A percentile compares a stretch with the other conserved stretches of the same genome.
phyloP scores from a whole-genome alignment of 2,113 vertebrate genomes.

The Coreoperca whiteheadi region DNA sequence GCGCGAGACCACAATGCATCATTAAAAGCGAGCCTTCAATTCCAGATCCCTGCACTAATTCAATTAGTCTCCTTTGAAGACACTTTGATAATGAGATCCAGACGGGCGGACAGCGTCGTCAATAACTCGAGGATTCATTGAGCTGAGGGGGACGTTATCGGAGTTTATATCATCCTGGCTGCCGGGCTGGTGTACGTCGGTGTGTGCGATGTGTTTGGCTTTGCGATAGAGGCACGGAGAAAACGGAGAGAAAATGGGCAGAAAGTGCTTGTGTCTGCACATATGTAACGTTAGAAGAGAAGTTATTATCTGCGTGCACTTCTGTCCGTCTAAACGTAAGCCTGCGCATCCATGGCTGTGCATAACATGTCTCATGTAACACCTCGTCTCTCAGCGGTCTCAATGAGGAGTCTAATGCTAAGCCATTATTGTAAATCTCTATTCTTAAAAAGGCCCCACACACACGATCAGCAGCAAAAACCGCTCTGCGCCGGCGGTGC shows the following conservation, averaged over 20 bases:
- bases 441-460: background rate
- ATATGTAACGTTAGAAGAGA: background rate
- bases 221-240: background rate
- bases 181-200: background rate
- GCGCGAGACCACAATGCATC: slow-evolving; percentile 49
- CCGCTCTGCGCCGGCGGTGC: no score
- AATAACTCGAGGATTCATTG: slow-evolving; percentile 67
- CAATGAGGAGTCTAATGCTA: background rate
- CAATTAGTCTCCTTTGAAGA: slow-evolving; percentile 72
- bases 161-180: slow-evolving; percentile 53
- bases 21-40: slow-evolving; percentile 61
- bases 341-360: background rate
- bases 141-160: slow-evolving; percentile 35
- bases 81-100: slow-evolving; percentile 70
- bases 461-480: no score
- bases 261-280: background rate
- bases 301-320: background rate
- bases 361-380: background rate
- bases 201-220: background rate
- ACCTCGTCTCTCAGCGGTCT: background rate
- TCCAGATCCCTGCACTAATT: slow-evolving; percentile 58
- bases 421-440: background rate
- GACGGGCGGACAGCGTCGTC: slow-evolving; percentile 51
- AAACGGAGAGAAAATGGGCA: background rate
- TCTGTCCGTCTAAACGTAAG: background rate